Base-by-base conservation (phyloP, 2,113 vertebrate species). In the Corynorhinus townsendii region DNA sequence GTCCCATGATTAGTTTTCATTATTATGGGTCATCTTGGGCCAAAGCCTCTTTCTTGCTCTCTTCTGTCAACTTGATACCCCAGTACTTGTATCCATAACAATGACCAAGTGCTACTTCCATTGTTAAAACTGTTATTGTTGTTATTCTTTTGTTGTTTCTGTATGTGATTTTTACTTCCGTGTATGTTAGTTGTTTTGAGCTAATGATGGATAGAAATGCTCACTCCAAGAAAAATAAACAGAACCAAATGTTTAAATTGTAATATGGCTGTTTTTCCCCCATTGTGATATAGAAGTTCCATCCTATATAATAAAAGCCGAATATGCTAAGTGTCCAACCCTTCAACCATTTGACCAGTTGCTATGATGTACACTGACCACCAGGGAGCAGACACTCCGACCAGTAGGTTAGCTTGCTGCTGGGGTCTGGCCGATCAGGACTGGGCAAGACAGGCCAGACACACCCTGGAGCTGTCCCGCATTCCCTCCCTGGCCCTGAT, bases 191-290 rank as follows among this genome's bases (percentile, higher is more conserved):
- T 89, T 90, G 86, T 76, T 80, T 73, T 38, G 45, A 90, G 73
- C 28, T 81, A 86, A 91, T 81, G 82, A 91, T 87, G 54, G 43
- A 90, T 93, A 92, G n/a, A 91, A 95, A 95, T 95, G 35, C 17
- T 73, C 62, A 89, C 40, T 45, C 45, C 64, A 87, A 96, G 87
- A 84, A 93, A 96, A 96, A 90, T 80, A 94, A 94, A 93, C 59
- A 79, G 17, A 93, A 82, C 68, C 73, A 94, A 93, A 71, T 75
- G 30, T 79, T 91, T 71, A 90, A 38, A 89, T 79, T 77, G 59
- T 89, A 40, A 62, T 73, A 24, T 52, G 83, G 54, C 30, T 80
- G 35, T 82, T 81, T 86, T 72, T 38, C 33, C 35, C 33, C 43
- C 76, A 1, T 80, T 82, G 84, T 76, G 75, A 86, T 75, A 75